These are phyloP conservation scores for Lasiurus borealis DNA, from an alignment of 2,113 vertebrate genomes.

Conservation along the genomic window DNA sequence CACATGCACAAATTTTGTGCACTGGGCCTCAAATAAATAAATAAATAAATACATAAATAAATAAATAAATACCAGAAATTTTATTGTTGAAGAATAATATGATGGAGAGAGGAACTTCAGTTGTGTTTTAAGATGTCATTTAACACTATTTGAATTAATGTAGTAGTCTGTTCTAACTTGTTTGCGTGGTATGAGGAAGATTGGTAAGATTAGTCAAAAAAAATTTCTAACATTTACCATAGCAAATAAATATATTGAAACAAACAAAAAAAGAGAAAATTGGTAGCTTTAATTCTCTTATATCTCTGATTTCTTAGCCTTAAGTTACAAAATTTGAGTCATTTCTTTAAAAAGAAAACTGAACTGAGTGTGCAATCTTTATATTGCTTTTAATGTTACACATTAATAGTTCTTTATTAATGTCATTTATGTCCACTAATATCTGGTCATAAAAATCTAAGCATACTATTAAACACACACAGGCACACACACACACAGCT, in stretches of 20 bases:
- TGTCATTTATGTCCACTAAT: neutral
- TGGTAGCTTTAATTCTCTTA: neutral
- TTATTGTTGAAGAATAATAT: constrained; percentile 36
- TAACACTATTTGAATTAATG: neutral
- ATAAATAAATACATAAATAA: too few relatives aligned
- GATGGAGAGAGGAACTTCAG: neutral
- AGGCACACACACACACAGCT: neutral
- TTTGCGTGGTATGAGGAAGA: neutral
- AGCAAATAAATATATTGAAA: neutral
- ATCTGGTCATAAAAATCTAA: neutral
- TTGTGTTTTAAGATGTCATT: neutral
- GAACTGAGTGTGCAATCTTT: neutral
- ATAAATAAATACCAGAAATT: constrained; percentile 39
- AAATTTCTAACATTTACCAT: neutral
- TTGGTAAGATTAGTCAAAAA: neutral
- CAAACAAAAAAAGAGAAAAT: neutral
- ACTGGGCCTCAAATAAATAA: constrained; percentile 21
- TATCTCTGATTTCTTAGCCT: neutral
- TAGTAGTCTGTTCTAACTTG: neutral
- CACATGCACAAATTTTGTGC: too few relatives aligned
- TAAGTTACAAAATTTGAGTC: neutral
- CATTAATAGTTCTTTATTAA: neutral
- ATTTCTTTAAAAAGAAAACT: neutral
- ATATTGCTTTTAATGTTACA: neutral
- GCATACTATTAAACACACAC: neutral